These are phyloP conservation scores for Drosophila colorata DNA, from an alignment of 2,888 invertebrate species.

Conservation along the genomic window DNA sequence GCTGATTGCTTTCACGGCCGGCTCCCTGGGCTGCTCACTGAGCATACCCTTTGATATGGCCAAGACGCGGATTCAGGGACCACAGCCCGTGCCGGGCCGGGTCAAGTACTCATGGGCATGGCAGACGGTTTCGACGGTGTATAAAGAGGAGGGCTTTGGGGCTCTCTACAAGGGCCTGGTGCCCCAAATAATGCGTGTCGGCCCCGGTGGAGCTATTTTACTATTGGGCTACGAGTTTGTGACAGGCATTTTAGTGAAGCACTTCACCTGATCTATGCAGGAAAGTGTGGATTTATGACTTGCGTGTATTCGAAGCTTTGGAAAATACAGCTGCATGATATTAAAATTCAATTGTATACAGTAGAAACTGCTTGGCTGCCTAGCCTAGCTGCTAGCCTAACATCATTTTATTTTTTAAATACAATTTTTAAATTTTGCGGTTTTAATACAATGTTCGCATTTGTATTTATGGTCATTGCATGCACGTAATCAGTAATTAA, in stretches of 20 bases:
- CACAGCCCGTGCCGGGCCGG: conserved; percentile 51
- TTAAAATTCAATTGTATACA: no score
- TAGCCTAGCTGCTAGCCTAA: no score
- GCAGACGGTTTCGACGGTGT: conserved; percentile 23
- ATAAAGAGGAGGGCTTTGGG: conserved; percentile 43
- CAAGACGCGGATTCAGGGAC: conserved; percentile 61
- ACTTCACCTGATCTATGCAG: neutral
- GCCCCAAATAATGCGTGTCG: conserved; percentile 33
- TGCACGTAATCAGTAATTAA: no score
- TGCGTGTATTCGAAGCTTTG: no score
- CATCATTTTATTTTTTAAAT: no score
- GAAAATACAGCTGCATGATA: no score
- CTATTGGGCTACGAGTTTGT: conserved; percentile 42
- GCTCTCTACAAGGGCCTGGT: conserved; percentile 52
- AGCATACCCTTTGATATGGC: conserved; percentile 48
- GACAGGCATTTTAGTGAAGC: neutral
- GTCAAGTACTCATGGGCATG: conserved; percentile 44
- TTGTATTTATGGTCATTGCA: no score
- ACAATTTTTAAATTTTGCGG: no score
- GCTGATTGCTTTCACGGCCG: conserved; percentile 5
- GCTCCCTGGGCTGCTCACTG: conserved; percentile 22
- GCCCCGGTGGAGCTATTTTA: conserved; percentile 42
- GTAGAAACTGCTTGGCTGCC: no score
- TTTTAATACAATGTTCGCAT: no score
- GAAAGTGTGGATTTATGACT: no score